Evolutionary conservation across 2,113 vertebrate species (phyloP), one percentile per base, ranked within the genome.

Genomic region (Gadus chalcogrammus): DNA sequence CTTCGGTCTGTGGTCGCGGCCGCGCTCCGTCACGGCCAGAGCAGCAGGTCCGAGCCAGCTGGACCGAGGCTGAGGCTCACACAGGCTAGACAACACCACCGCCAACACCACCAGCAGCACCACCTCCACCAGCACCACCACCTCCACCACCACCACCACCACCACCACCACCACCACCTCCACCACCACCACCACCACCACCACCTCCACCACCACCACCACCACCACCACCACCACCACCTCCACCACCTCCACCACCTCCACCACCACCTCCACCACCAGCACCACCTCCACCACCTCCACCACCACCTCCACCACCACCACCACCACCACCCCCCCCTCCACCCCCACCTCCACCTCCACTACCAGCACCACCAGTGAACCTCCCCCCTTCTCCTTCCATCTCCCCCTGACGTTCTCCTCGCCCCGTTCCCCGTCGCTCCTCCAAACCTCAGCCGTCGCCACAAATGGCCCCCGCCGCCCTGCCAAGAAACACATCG

Each of bases 401-500:
- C 67, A 68, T 72, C 68, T 61, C 73, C 60, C 61, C 42, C 72
- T 76, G 61, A 62, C 42, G 60, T 53, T 61, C n/a, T 62, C 65
- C 76, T 76, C 38, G 67, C 68, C 73, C 72, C 82, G 68, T 75
- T 74, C 83, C 77, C 70, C 58, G 60, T 79, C 61, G 72, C 76
- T 82, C 76, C 71, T 48, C 76, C 59, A 82, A 87, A 90, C 88
- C 85, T 88, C 90, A 89, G 82, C 77, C 83, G 72, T 79, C 48
- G 81, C 90, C 90, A 89, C 89, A 90, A 88, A 86, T 65, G 80
- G 76, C 77, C 55, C 75, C 48, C 53, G 53, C 6, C 20, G 11
- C 48, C 66, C 65, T 88, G 90, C 90, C 89, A 92, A 89, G 82
- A 86, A 67, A 87, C 85, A 91, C 90, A 92, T 74, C 42, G 82